Evolutionary conservation across 2,797 vertebrate genomes (phyloP), one percentile per base, ranked within the genome.

Genomic region (Myotis vivesi): DNA sequence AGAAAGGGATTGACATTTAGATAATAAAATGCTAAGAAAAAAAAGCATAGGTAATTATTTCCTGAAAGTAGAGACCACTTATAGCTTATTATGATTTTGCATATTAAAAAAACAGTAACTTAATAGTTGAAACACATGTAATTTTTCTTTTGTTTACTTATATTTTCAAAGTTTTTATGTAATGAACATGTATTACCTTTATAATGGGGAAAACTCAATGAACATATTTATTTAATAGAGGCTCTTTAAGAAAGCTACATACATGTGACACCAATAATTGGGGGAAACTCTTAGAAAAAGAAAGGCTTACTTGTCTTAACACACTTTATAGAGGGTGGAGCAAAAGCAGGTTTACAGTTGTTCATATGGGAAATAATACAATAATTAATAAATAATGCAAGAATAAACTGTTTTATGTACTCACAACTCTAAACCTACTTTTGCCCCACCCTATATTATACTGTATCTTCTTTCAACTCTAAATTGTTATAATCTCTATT

Each of bases 11-110:
- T 53, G 33, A 85, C 77, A 75, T 66, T 95, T 90, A 87, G 44
- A 75, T 72, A 80, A 96, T 89, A 94, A 94, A 95, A 25, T 79
- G 13, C 62, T 85, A 89, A 92, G 77, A 38, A 89, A 93, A 94
- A 33, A 84, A 82, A 62, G 36, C 57, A 68, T 4, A 87, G 4
- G 83, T 79, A 75, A 84, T 83, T 94, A 81, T 89, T 95, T 95
- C 69, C 62, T 68, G 33, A 92, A 59, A 76, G 89, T 3, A 95
- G 22, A 95, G 44, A 89, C 20, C 25, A 92, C 6, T 55, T 76
- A 84, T 0, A 7, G 38, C 19, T 62, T 87, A 90, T 33, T 77
- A 64, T 38, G 68, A 84, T 46, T 87, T 75, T 92, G 57, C 80
- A 85, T 69, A 75, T 8, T 41, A 2, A 25, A 72, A 73, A 84